Conservation (phyloP, 2,797 vertebrate genomes). For the Hippopotamyrus pictus region DNA sequence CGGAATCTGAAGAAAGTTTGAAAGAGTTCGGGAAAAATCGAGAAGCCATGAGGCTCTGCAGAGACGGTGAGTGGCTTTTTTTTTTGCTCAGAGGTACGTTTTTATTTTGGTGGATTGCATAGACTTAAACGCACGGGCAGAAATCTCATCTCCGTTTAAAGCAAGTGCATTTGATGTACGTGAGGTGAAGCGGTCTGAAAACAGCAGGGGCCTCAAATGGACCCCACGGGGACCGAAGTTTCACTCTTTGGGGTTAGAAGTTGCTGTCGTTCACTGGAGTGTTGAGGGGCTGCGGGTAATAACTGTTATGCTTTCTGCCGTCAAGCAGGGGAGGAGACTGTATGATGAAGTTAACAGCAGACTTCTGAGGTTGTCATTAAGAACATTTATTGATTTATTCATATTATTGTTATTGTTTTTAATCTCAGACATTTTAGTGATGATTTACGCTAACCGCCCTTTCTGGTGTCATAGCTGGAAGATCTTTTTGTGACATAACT, state of each 20-base stretch:
- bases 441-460: not conserved
- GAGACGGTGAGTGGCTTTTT: conserved; percentile 81
- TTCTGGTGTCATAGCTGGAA: not conserved
- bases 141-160: conserved; percentile 30
- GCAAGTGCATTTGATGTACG: conserved; percentile 27
- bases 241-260: not conserved
- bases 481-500: not conserved
- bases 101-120: conserved; percentile 49
- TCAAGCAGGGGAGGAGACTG: conserved; percentile 2
- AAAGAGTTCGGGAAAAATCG: conserved; percentile 96
- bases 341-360: not conserved
- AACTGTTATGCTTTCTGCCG: not conserved
- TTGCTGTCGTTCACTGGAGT: not conserved
- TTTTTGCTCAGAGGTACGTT: conserved; percentile 53
- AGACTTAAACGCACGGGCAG: conserved; percentile 35
- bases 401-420: not conserved
- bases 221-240: not conserved
- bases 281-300: not conserved
- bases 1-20: conserved; percentile 92
- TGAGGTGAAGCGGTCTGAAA: not conserved
- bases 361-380: not conserved
- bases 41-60: conserved; percentile 96
- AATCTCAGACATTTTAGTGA: not conserved
- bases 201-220: not conserved
- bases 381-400: not conserved